Base-by-base conservation (phyloP, 2,113 vertebrate genomes). In the Erpornis zantholeuca region DNA sequence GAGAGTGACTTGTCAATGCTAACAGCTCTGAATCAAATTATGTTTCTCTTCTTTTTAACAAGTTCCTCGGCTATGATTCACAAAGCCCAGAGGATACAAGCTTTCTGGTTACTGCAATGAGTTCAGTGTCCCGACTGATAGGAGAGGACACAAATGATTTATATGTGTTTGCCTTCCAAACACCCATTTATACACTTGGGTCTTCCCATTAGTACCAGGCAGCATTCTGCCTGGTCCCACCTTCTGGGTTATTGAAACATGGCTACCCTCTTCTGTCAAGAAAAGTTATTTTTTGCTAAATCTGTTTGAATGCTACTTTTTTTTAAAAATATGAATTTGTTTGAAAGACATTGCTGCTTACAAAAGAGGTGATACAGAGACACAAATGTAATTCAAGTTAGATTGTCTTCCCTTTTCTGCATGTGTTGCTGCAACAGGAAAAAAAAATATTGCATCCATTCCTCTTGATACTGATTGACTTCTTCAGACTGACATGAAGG, bases 21-120 rank as follows among this genome's bases (percentile, higher is more conserved):
- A 13, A 27, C 9, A 31, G 19, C 42, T 91, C 27, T 36, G 33
- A 69, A 35, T 33, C 52, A 47, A 36, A 31, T 11, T n/a, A 3
- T 4, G 3, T 36, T 61, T 68, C 17, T 17, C 6, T 53, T 50
- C n/a, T 68, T 83, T 80, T 64, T 35, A 36, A 14, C 33, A 57
- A 25, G 44, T 81, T 79, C 36, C 50, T 73, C 10, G 18, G 7
- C 8, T 45, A 23, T 54, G 61, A 47, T 83, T 61, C 36, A 60
- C 1, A 3, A 40, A 44, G 21, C 28, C 38, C 5, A 15, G 40
- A 20, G 63, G 42, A 11, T 50, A 25, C 0, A 0, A 50, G 31
- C 33, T 38, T 66, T 10, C 17, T 49, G 65, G 24, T 80, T 88
- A 25, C 29, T 64, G 35, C 31, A n/a, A 4, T 52, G 25, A 78